A percentile compares a stretch with the other conserved stretches of the same genome.
Evolutionary conservation across 2,113 vertebrate species (phyloP).

Genomic region (Tachysurus fulvidraco): DNA sequence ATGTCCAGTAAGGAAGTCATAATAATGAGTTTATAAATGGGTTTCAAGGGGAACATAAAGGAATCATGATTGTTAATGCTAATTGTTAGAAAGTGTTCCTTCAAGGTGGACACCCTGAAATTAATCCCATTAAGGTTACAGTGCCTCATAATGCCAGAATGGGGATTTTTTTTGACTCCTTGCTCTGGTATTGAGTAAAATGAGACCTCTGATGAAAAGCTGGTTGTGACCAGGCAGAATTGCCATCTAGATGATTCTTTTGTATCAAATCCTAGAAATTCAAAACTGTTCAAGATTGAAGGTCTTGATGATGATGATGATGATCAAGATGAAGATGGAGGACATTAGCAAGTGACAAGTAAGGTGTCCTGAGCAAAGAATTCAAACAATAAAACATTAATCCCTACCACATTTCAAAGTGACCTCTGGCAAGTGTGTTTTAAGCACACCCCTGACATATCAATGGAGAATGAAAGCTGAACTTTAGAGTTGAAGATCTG

Average conservation of each 20-base stretch:
- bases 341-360: background rate
- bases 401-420: background rate
- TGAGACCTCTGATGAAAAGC: background rate
- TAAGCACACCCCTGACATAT: no score
- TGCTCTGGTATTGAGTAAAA: background rate
- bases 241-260: background rate
- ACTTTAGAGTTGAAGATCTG: no score
- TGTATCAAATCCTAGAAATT: background rate
- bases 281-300: background rate
- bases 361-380: background rate
- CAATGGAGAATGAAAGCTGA: no score
- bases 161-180: background rate
- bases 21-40: background rate
- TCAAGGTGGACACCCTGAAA: background rate
- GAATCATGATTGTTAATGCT: background rate
- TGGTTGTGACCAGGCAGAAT: background rate
- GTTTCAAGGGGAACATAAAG: background rate
- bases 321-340: background rate
- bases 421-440: no score
- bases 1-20: background rate
- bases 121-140: background rate
- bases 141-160: background rate
- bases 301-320: background rate
- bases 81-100: no score
- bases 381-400: background rate